phyloP scores from a whole-genome alignment of 2,797 vertebrate species.

The Lerista edwardsae region DNA sequence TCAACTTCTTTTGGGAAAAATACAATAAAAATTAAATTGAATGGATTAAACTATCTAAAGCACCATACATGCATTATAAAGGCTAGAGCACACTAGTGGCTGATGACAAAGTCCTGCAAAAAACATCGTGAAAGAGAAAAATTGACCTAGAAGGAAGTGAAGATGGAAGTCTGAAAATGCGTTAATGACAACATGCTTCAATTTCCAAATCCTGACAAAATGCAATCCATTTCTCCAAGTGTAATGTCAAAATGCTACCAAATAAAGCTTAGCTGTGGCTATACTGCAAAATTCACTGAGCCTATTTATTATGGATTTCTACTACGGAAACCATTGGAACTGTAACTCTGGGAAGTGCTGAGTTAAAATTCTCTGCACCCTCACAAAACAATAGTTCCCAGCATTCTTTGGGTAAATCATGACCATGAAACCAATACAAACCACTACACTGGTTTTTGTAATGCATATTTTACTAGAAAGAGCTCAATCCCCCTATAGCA shows the following conservation, averaged over 20 bases:
- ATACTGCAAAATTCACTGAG: not conserved
- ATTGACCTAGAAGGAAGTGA: not conserved
- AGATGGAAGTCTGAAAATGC: not conserved
- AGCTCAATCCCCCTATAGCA: not conserved
- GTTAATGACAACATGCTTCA: not conserved
- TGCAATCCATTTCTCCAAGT: not conserved
- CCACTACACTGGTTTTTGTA: not conserved
- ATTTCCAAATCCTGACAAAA: not conserved
- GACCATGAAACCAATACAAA: not conserved
- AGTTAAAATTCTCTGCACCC: not conserved
- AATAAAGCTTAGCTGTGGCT: not conserved
- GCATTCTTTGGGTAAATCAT: not conserved
- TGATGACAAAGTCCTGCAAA: not conserved
- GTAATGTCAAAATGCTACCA: not conserved
- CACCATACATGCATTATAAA: not conserved
- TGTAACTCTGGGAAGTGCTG: not conserved
- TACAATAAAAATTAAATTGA: not conserved
- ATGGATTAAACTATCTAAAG: not conserved
- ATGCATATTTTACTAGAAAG: not conserved
- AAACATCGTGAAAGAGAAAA: not conserved
- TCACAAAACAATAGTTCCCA: not conserved
- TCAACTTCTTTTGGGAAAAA: slow-evolving; percentile 1
- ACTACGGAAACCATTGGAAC: not conserved
- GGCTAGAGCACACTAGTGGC: not conserved
- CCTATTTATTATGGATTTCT: not conserved